These are phyloP conservation scores for Zosterops hypoxanthus DNA, from an alignment of 2,113 vertebrate genomes.

Conservation along the genomic window DNA sequence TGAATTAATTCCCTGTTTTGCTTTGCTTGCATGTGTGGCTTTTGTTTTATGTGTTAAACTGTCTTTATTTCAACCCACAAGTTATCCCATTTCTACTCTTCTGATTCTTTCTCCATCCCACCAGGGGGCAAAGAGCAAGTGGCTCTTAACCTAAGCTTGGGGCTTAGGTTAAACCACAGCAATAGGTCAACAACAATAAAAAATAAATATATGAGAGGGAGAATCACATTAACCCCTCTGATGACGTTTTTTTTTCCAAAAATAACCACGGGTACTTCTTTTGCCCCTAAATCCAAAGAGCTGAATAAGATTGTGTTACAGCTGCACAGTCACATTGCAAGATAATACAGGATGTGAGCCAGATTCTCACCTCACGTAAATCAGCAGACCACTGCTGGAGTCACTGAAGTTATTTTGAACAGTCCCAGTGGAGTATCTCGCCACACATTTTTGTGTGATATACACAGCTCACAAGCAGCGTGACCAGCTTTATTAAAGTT, in stretches of 20 bases:
- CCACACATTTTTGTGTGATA: conserved; percentile 25
- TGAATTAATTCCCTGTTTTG: neutral
- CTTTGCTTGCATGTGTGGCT: fast-evolving
- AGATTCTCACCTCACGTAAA: conserved; percentile 33
- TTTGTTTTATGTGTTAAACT: neutral
- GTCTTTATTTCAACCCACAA: fast-evolving
- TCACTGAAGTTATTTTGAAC: conserved; percentile 30
- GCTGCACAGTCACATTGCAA: conserved; percentile 12
- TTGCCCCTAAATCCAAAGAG: neutral
- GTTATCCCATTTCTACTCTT: neutral
- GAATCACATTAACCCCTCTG: neutral
- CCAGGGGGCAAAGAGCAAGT: neutral
- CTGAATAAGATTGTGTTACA: conserved; percentile 21
- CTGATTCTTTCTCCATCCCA: neutral
- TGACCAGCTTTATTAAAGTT: conserved; percentile 32
- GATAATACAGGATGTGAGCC: conserved; percentile 21
- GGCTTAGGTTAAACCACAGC: neutral
- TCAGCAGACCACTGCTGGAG: conserved; percentile 4
- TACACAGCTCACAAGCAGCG: neutral
- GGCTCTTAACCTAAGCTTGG: neutral
- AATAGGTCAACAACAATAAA: conserved; percentile 30
- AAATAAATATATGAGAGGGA: neutral
- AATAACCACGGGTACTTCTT: conserved; percentile 10
- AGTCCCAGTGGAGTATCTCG: neutral
- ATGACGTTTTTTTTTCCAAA: conserved; percentile 22